Conservation (phyloP, 2,797 vertebrate species). For the Cossypha heuglini region DNA sequence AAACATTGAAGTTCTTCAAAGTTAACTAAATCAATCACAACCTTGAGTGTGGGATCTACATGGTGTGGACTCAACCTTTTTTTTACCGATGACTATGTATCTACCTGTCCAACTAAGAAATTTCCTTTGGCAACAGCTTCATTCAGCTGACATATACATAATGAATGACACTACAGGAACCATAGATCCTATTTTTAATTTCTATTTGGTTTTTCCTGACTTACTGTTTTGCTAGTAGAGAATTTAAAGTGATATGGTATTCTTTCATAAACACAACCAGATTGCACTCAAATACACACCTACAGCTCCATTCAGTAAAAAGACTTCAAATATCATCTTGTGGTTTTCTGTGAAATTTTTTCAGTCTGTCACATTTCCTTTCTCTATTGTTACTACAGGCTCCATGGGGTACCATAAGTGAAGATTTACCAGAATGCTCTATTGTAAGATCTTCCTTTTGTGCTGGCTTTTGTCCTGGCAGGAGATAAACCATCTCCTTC, state of each 20-base stretch:
- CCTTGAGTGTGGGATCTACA: background rate
- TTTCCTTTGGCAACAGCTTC: background rate
- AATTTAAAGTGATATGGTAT: background rate
- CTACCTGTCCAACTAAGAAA: background rate
- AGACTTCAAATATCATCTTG: background rate
- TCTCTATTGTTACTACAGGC: conserved; percentile 11
- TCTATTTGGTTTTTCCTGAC: background rate
- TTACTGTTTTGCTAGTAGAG: background rate
- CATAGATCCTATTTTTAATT: background rate
- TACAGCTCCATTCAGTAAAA: background rate
- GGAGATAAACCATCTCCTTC: conserved; percentile 42
- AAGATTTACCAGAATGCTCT: conserved; percentile 40
- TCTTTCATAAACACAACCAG: background rate
- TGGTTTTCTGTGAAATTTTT: background rate
- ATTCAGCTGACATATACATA: background rate
- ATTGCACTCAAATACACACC: background rate
- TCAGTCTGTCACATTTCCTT: background rate
- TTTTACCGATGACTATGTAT: background rate
- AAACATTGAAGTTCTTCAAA: background rate
- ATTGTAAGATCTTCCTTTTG: conserved; percentile 36
- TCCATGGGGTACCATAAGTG: background rate
- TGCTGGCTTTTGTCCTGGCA: conserved; percentile 44
- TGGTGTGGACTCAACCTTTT: background rate
- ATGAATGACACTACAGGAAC: background rate
- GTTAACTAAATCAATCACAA: background rate